Percentiles rank a stretch among this genome's conserved stretches.
Conservation (phyloP, 1,140 invertebrate species). For the Papilio xuthus region DNA sequence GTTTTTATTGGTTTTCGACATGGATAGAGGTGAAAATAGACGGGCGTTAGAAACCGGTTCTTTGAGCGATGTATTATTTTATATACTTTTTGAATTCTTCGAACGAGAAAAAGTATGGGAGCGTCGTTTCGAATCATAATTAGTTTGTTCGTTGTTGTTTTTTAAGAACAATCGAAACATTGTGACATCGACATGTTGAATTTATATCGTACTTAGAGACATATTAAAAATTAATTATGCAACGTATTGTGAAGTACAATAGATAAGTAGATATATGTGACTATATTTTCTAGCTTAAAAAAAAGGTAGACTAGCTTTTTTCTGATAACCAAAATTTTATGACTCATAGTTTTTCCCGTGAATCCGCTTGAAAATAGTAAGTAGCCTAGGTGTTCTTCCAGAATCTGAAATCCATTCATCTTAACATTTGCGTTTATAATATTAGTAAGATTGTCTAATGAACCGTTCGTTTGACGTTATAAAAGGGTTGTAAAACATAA, state of each 20-base stretch:
- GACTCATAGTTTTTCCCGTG: too few species aligned
- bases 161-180: background rate
- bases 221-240: background rate
- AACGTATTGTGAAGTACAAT: background rate
- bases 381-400: too few species aligned
- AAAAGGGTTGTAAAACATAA: slow-evolving; percentile 8
- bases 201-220: background rate
- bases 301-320: too few species aligned
- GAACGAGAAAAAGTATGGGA: slow-evolving; percentile 32
- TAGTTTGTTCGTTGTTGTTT: slow-evolving; percentile 20
- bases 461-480: background rate
- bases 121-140: slow-evolving; percentile 27
- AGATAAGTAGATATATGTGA: too few species aligned
- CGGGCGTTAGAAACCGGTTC: slow-evolving; percentile 33
- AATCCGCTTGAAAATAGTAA: too few species aligned
- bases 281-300: too few species aligned
- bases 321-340: too few species aligned
- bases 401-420: too few species aligned
- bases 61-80: slow-evolving; percentile 23
- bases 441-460: background rate
- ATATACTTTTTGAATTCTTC: slow-evolving; percentile 30
- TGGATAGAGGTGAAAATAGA: slow-evolving; percentile 33
- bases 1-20: slow-evolving; percentile 34
- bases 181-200: background rate
- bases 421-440: too few species aligned